Base-by-base conservation (phyloP, 2,797 vertebrate genomes). In the Pogonophryne albipinna region DNA sequence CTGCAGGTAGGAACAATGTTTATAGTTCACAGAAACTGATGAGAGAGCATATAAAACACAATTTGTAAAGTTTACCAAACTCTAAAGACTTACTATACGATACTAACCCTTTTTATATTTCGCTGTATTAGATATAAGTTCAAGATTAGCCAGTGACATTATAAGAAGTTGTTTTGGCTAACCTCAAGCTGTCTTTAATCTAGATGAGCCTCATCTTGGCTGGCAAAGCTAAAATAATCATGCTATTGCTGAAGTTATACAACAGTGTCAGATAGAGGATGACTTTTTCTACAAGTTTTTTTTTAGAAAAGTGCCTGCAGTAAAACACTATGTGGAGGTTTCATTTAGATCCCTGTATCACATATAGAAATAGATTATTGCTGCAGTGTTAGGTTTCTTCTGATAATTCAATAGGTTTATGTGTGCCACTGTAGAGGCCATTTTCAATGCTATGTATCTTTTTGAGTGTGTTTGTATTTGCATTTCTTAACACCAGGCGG, bases 1-100 rank as follows among this genome's bases (percentile, higher is more conserved):
- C 82, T 99, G 98, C 98, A 99, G 98, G 98, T 99, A 97, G 17
- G 79, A 52, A 3, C 17, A 6, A 47, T 6, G 34, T 38, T 38
- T 9, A 38, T 9, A 38, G 34, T 38, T 38, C 34, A 38, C 34
- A 38, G 34, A 38, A 38, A 7, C 34, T 38, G 4, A 27, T 27
- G 34, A 38, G 34, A 34, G 34, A 38, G 8, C 34, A 38, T 38
- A 38, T 27, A 38, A 38, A 38, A 38, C 34, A 38, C 34, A 38
- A 38, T 8, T 38, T 27, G 27, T 27, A 27, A 27, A 27, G 27
- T 27, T 27, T 27, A 27, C 27, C 27, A 27, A 27, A 27, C 27
- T 27, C 27, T 27, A 27, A 27, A 27, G 27, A 27, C 27, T 27
- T 27, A 27, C 4, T 27, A 27, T 27, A 27, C 27, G 27, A 27